These are phyloP conservation scores for Drosophila quinaria DNA, from an alignment of 2,888 invertebrate genomes.

Conservation along the genomic window DNA sequence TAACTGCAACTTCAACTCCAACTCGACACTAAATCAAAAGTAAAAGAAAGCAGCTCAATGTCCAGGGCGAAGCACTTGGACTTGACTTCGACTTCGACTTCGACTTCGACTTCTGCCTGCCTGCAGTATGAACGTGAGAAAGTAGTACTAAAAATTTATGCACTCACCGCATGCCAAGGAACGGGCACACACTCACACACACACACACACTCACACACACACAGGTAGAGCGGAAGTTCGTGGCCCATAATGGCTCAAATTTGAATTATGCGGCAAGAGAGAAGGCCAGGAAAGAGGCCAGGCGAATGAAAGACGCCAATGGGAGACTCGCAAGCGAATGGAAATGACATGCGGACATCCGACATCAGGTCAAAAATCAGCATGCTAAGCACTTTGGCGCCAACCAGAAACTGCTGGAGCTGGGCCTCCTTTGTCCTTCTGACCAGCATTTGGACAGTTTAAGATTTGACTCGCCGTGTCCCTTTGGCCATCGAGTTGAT, in stretches of 20 bases:
- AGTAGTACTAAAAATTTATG: conserved; percentile 69
- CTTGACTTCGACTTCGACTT: background rate
- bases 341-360: conserved; percentile 78
- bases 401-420: conserved; percentile 24
- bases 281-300: conserved; percentile 16
- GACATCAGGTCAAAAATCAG: conserved; percentile 78
- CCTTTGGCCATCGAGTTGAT: conserved; percentile 66
- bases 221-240: conserved; percentile 65
- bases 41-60: conserved; percentile 67
- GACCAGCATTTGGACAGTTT: conserved; percentile 50
- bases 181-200: conserved; percentile 15
- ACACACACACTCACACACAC: conserved; percentile 15
- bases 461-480: conserved; percentile 29
- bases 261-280: conserved; percentile 75
- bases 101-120: conserved; percentile 35
- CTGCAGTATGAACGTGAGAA: conserved; percentile 64
- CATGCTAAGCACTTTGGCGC: conserved; percentile 68
- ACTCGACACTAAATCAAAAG: conserved; percentile 73
- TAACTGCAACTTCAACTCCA: conserved; percentile 57
- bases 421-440: conserved; percentile 21
- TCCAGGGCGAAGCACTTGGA: conserved; percentile 31
- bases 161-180: conserved; percentile 70
- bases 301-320: conserved; percentile 14
- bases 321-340: conserved; percentile 38
- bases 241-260: conserved; percentile 76